These are phyloP conservation scores for Anthopleura xanthogrammica DNA, from an alignment of 92 coral and sea anemone species.

Conservation along the genomic window DNA sequence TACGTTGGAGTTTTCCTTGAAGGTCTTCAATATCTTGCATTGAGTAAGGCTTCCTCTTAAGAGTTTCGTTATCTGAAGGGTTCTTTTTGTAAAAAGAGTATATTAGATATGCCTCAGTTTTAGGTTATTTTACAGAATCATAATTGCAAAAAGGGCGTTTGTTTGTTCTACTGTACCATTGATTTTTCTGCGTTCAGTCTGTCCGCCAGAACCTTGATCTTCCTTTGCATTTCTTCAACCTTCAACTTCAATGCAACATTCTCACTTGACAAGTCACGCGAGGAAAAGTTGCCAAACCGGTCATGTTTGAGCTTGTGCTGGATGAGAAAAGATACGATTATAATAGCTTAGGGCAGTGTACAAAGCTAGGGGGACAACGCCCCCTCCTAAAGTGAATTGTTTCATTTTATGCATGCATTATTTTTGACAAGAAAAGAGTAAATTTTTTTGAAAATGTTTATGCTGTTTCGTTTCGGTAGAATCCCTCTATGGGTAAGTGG, in stretches of 20 bases:
- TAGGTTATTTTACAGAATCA: no score
- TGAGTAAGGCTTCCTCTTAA: conserved; percentile 46
- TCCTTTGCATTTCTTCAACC: conserved; percentile 34
- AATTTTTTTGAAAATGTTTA: no score
- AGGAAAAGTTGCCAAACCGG: not conserved
- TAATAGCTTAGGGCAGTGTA: not conserved
- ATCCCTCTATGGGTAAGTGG: no score
- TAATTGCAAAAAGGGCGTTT: no score
- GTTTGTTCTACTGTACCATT: not conserved
- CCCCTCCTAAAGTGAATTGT: no score
- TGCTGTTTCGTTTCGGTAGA: no score
- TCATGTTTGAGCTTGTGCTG: conserved; percentile 9
- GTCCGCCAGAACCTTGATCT: conserved; percentile 21
- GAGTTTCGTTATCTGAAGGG: conserved; percentile 40
- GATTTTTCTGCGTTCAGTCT: conserved; percentile 20
- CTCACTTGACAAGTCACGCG: conserved; percentile 14
- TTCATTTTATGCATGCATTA: no score
- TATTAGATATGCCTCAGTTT: no score
- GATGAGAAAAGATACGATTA: not conserved
- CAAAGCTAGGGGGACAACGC: not conserved
- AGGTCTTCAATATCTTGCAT: conserved; percentile 66
- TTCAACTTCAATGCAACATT: conserved; percentile 11
- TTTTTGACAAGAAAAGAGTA: no score
- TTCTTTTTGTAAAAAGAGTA: conserved; percentile 3
- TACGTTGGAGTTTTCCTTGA: conserved; percentile 60